These are phyloP conservation scores for Prionace glauca DNA, from an alignment of 2,797 vertebrate species.

Conservation along the genomic window DNA sequence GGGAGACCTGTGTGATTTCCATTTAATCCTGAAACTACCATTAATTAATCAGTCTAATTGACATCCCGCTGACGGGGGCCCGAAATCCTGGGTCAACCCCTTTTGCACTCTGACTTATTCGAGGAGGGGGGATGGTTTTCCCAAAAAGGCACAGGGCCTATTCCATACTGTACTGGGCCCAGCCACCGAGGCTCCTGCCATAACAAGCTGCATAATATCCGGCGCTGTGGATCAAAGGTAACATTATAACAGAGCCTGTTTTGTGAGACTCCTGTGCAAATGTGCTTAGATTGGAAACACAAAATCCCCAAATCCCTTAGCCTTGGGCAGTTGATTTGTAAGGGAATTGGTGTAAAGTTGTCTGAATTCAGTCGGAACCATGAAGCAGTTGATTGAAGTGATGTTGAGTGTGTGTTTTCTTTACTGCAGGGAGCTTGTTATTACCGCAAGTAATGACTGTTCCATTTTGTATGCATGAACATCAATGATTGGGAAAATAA, in stretches of 20 bases:
- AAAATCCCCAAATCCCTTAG: not conserved
- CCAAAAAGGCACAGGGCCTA: not conserved
- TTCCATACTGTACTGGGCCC: not conserved
- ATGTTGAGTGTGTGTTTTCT: not conserved
- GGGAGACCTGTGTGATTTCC: not conserved
- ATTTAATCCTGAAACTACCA: not conserved
- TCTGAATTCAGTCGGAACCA: not conserved
- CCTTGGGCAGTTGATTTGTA: not conserved
- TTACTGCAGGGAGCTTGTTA: not conserved
- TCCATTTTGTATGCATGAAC: not conserved
- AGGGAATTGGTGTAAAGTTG: not conserved
- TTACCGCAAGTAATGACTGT: not conserved
- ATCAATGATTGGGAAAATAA: conserved; percentile 12
- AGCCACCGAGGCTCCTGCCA: too few relatives aligned
- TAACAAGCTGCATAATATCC: not conserved
- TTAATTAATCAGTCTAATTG: not conserved
- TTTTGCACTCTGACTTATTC: too few relatives aligned
- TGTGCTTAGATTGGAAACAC: not conserved
- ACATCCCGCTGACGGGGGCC: not conserved
- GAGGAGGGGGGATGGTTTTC: too few relatives aligned
- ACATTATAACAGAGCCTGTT: not conserved
- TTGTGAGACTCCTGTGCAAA: not conserved
- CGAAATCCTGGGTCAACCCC: not conserved
- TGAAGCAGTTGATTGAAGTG: not conserved
- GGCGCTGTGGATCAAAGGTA: not conserved